phyloP scores from a whole-genome alignment of 2,113 vertebrate species.

The Heterocephalus glaber region DNA sequence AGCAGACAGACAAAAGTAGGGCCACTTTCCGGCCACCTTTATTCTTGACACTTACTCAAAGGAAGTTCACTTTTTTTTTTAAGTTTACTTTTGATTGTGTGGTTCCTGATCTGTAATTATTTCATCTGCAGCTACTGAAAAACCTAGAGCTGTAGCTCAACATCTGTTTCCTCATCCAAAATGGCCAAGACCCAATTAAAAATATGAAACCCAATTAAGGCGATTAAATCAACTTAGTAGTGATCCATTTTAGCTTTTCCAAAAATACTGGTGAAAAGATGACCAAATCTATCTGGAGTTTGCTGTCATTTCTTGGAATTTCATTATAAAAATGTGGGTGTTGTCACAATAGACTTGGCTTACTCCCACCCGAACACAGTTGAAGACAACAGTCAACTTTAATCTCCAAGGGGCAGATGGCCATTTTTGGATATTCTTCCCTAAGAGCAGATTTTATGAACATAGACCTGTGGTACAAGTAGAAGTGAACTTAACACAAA shows the following conservation, averaged over 20 bases:
- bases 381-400: not conserved
- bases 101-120: not conserved
- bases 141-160: not conserved
- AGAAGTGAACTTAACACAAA: not conserved
- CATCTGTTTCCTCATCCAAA: slow-evolving; percentile 56
- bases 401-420: not conserved
- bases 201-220: slow-evolving; percentile 60
- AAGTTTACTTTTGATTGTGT: slow-evolving; percentile 1
- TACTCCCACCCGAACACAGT: not conserved
- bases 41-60: slow-evolving; percentile 14
- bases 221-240: slow-evolving; percentile 43
- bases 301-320: slow-evolving; percentile 38
- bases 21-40: not conserved
- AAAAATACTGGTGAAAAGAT: slow-evolving; percentile 40
- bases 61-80: slow-evolving; percentile 10
- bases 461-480: not conserved
- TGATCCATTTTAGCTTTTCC: slow-evolving; percentile 5
- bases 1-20: not conserved
- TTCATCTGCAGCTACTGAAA: slow-evolving; percentile 3
- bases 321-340: not conserved
- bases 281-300: slow-evolving; percentile 43
- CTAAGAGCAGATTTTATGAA: not conserved
- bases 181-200: slow-evolving; percentile 11
- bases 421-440: not conserved
- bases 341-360: fast-evolving